Conservation (phyloP, 2,888 invertebrate genomes). For the Conchocele bisecta region DNA sequence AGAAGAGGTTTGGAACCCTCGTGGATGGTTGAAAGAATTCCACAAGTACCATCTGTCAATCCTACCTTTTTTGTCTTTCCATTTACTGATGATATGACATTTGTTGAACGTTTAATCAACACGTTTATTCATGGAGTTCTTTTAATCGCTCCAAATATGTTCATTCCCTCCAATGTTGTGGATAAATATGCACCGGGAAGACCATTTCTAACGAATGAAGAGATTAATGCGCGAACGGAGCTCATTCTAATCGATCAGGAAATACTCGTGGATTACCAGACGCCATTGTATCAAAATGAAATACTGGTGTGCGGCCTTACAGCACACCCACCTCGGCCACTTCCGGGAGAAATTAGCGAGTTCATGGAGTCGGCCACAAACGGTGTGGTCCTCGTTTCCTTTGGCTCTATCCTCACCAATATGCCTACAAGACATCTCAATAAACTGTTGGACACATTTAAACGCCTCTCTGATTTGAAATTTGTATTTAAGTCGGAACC, state of each 20-base stretch:
- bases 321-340: slow-evolving; percentile 32
- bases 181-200: slow-evolving; percentile 45
- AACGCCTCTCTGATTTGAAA: slow-evolving; percentile 25
- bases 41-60: too few species aligned
- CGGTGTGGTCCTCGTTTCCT: slow-evolving; percentile 64
- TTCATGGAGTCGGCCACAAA: slow-evolving; percentile 51
- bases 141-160: slow-evolving; percentile 7
- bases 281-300: slow-evolving; percentile 53
- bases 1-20: too few species aligned
- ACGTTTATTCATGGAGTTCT: not conserved
- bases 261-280: slow-evolving; percentile 52
- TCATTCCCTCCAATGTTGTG: slow-evolving; percentile 38
- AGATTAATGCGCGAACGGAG: slow-evolving; percentile 31
- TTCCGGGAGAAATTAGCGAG: slow-evolving; percentile 43
- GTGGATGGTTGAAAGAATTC: too few species aligned
- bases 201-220: slow-evolving; percentile 36
- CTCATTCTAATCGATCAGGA: slow-evolving; percentile 54
- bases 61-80: too few species aligned
- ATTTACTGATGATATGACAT: not conserved
- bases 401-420: slow-evolving; percentile 51
- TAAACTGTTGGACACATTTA: slow-evolving; percentile 51
- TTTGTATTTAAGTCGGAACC: slow-evolving; percentile 34
- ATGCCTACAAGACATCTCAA: slow-evolving; percentile 34
- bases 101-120: not conserved
- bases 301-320: slow-evolving; percentile 57